Evolutionary conservation across 92 coral and sea anemone species (phyloP), one percentile per base, ranked within the genome.

Genomic region (Porites evermanni): DNA sequence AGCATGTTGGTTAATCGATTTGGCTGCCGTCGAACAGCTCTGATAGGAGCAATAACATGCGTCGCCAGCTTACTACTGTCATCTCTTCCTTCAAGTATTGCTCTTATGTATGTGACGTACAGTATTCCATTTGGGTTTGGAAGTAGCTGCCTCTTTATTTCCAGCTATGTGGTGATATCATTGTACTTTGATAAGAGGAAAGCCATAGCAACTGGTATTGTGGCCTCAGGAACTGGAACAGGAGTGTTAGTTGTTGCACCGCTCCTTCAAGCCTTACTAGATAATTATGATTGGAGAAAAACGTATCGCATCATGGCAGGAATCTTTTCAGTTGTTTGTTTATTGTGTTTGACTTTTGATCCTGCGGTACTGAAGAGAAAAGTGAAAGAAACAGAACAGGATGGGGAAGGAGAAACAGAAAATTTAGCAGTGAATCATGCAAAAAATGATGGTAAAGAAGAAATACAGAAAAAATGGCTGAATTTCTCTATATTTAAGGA

Each of bases 201-300:
- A 9, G 77, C 95, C 13, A 54, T 91, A 58, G 97, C 97, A 79
- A 82, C 91, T 38, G 97, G 95, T 6, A 83, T 94, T 51, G 52
- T 87, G 12, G 87, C 92, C 0, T 82, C 93, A 20, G 91, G 95
- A n/a, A 72, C 91, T 63, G 91, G 97, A 20, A 70, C 79, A 24
- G 95, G 95, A 1, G 50, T 89, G 23, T 73, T 94, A 64, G 78
- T 64, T 32, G 50, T 87, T 1, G 93, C 93, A 3, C 95, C 98
- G 1, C 50, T 86, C 20, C 83, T 77, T 50, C 93, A 94, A 71
- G 64, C 60, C 12, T 72, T 94, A 29, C 32, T 94, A 19, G 88
- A 93, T 56, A 64, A 54, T 51, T 61, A 80, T 38, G 91, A 91
- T 6, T 94, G 95, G 98, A 77, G 93, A 74, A 72, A 80, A 58